Conservation (phyloP, 2,113 vertebrate genomes). For the Elanoides forficatus region DNA sequence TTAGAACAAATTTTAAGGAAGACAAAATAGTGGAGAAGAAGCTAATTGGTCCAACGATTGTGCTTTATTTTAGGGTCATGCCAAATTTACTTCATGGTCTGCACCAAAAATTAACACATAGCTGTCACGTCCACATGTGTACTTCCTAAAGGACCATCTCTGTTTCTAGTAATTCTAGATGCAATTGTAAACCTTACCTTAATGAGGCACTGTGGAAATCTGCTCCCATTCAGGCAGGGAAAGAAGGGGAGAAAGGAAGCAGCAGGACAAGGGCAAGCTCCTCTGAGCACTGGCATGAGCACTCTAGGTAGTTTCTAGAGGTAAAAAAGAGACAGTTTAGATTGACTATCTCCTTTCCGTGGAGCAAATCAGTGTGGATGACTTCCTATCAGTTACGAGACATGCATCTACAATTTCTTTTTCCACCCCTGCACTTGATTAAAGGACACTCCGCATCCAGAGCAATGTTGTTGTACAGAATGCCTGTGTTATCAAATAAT, state of each 20-base stretch:
- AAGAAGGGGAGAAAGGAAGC: not conserved
- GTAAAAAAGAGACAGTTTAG: not conserved
- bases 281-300: not conserved
- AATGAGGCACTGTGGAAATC: not conserved
- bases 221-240: not conserved
- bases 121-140: not conserved
- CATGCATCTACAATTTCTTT: not conserved
- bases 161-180: not conserved
- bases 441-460: not conserved
- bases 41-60: not conserved
- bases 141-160: not conserved
- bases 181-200: not conserved
- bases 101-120: not conserved
- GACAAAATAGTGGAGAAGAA: not conserved
- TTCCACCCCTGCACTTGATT: slow-evolving; percentile 12
- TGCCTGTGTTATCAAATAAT: slow-evolving; percentile 76
- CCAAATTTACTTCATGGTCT: not conserved
- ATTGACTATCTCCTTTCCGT: not conserved
- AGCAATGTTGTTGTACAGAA: slow-evolving; percentile 64
- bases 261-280: not conserved
- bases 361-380: not conserved
- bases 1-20: not conserved
- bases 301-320: not conserved
- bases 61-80: not conserved
- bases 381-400: not conserved